Conservation (phyloP, 2,888 invertebrate species). For the Mythimna loreyi region DNA sequence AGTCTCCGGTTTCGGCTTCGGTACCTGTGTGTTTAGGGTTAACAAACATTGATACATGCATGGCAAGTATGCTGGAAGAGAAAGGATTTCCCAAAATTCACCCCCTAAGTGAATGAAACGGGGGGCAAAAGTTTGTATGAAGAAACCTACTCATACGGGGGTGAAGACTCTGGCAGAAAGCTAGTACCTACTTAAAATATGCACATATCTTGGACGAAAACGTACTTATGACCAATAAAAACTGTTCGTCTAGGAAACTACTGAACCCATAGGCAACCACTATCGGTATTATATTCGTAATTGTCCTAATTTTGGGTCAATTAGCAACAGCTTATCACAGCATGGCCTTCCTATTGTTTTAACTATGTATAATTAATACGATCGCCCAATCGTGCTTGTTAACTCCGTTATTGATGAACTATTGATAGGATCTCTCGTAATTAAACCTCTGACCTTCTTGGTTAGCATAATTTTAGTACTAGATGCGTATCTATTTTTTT, state of each 20-base stretch:
- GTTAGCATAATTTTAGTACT: not conserved
- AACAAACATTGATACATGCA: too few relatives aligned
- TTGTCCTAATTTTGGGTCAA: constrained; percentile 6
- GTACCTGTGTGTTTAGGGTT: too few relatives aligned
- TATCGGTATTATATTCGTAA: constrained; percentile 4
- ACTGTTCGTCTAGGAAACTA: not conserved
- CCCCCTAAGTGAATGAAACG: too few relatives aligned
- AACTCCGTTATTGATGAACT: constrained; percentile 11
- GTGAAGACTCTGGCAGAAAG: too few relatives aligned
- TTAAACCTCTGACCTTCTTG: not conserved
- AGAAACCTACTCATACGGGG: too few relatives aligned
- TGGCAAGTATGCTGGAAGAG: too few relatives aligned
- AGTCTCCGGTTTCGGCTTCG: too few relatives aligned
- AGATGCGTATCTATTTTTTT: not conserved
- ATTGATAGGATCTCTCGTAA: not conserved
- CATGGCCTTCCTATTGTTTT: constrained; percentile 20
- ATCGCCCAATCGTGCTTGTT: constrained; percentile 8
- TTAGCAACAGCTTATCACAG: constrained; percentile 34
- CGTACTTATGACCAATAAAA: not conserved
- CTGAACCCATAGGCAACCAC: not conserved
- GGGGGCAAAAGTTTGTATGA: too few relatives aligned
- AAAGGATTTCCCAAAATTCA: too few relatives aligned
- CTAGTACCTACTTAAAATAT: too few relatives aligned
- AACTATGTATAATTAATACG: constrained; percentile 21
- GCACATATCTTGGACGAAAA: not conserved